Conservation (phyloP, 2,113 vertebrate genomes). For the Empidonax alnorum region DNA sequence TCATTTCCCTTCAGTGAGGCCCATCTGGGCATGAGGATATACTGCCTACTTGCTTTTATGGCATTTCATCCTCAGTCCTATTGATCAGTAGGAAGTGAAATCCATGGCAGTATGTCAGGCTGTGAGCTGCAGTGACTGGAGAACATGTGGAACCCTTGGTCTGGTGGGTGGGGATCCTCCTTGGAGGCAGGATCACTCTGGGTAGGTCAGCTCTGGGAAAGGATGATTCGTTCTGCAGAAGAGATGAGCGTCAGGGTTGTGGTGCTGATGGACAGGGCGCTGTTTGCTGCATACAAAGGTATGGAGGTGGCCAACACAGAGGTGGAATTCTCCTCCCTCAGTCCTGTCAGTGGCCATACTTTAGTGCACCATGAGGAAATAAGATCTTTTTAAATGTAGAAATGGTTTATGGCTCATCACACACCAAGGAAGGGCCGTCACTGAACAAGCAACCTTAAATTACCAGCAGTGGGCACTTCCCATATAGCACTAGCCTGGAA, state of each 20-base stretch:
- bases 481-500: neutral
- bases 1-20: neutral
- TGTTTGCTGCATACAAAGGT: neutral
- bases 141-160: neutral
- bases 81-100: accelerated
- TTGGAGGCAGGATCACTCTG: neutral
- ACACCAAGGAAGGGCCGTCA: neutral
- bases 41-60: neutral
- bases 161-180: neutral
- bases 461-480: neutral
- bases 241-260: neutral
- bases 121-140: neutral
- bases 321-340: neutral
- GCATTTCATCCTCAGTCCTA: neutral
- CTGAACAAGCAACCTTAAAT: conserved; percentile 8
- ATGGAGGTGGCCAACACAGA: neutral
- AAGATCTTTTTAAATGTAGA: neutral
- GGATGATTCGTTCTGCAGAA: neutral
- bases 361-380: neutral
- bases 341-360: neutral
- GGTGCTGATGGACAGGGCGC: neutral
- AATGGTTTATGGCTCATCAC: conserved; percentile 6
- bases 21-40: neutral
- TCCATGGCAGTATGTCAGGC: neutral
- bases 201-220: neutral